These are phyloP conservation scores for Dryomyza anilis DNA, from an alignment of 2,888 invertebrate genomes.

Conservation along the genomic window DNA sequence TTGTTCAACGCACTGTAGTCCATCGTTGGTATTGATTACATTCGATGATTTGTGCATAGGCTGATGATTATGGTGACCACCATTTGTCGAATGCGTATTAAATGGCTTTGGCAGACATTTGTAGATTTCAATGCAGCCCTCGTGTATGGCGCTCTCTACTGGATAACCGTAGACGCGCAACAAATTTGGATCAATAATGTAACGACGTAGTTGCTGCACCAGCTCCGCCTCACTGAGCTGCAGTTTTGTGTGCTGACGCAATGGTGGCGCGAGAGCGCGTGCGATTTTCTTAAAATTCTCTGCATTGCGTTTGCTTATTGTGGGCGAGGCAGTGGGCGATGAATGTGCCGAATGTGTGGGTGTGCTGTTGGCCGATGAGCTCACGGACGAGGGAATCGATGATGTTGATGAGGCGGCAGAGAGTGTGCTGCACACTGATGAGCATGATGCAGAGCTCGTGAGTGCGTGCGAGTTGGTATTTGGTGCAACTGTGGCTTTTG, in stretches of 20 bases:
- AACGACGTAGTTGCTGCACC: slow-evolving; percentile 66
- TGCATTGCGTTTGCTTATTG: slow-evolving; percentile 35
- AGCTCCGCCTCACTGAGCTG: slow-evolving; percentile 65
- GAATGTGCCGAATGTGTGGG: slow-evolving; percentile 41
- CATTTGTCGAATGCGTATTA: slow-evolving; percentile 12
- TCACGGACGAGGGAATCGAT: slow-evolving; percentile 29
- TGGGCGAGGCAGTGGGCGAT: slow-evolving; percentile 50
- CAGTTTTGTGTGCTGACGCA: slow-evolving; percentile 59
- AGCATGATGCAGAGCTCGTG: slow-evolving; percentile 20
- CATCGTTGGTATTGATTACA: slow-evolving; percentile 51
- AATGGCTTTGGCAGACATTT: slow-evolving; percentile 65
- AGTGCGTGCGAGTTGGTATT: background rate
- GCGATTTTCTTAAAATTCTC: slow-evolving; percentile 34
- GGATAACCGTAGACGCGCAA: slow-evolving; percentile 76
- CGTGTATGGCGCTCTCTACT: slow-evolving; percentile 67
- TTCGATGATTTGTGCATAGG: slow-evolving; percentile 23
- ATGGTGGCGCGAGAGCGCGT: slow-evolving; percentile 49
- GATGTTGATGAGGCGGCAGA: slow-evolving; percentile 29
- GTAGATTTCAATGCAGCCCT: slow-evolving; percentile 69
- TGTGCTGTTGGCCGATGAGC: slow-evolving; percentile 48
- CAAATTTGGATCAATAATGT: slow-evolving; percentile 68
- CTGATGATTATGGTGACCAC: slow-evolving; percentile 33
- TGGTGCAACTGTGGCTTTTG: background rate
- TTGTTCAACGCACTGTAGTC: slow-evolving; percentile 37
- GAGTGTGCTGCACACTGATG: slow-evolving; percentile 32